Percentiles rank a stretch among this genome's conserved stretches.
Conservation (phyloP, 1,140 invertebrate genomes). For the Tenebrio molitor region DNA sequence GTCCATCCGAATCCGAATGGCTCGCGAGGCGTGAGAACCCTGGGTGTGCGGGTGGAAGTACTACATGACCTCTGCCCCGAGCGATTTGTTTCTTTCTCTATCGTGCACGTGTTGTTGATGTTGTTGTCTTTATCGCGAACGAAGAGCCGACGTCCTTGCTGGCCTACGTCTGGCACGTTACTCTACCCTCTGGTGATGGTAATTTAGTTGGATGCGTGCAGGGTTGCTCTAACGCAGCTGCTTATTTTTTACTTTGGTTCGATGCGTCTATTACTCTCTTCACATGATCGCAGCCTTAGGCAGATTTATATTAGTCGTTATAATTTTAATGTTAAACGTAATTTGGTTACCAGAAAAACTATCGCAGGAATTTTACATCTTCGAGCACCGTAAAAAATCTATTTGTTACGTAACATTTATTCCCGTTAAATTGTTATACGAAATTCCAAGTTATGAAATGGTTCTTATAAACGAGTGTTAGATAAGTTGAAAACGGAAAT, state of each 20-base stretch:
- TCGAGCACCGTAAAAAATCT: neutral
- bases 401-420: no score
- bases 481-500: no score
- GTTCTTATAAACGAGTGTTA: no score
- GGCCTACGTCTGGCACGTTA: conserved; percentile 36
- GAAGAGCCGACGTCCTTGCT: conserved; percentile 35
- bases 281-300: conserved; percentile 21
- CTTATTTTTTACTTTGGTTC: conserved; percentile 38
- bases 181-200: conserved; percentile 39
- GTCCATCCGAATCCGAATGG: conserved; percentile 26
- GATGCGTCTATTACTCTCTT: conserved; percentile 38
- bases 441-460: no score
- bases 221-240: conserved; percentile 37
- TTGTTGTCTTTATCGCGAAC: conserved; percentile 17
- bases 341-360: neutral
- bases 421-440: no score
- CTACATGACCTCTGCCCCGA: conserved; percentile 47
- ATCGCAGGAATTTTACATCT: conserved; percentile 13
- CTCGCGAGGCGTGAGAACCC: conserved; percentile 46
- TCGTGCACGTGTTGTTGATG: neutral
- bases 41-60: conserved; percentile 49
- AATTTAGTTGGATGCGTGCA: conserved; percentile 33
- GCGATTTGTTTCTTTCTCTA: conserved; percentile 27
- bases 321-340: conserved; percentile 24
- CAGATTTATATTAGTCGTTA: conserved; percentile 40